Conservation (phyloP, 2,113 vertebrate species). For the Coreoperca whiteheadi region DNA sequence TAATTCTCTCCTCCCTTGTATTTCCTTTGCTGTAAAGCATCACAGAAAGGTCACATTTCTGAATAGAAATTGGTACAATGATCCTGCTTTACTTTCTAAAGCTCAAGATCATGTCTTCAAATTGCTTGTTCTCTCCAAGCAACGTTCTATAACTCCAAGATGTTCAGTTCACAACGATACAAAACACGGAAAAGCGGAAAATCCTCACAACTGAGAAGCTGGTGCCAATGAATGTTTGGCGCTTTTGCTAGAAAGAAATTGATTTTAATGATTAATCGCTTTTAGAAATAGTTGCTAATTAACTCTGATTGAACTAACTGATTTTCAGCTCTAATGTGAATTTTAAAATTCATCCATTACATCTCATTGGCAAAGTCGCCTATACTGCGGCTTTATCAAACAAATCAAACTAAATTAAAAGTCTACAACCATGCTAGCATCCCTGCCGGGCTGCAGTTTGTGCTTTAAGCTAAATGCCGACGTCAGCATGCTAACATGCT, state of each 20-base stretch:
- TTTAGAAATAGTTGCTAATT: not conserved
- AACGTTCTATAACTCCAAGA: not conserved
- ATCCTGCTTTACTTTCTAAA: not conserved
- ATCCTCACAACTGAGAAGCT: not conserved
- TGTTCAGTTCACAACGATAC: not conserved
- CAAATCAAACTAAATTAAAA: not conserved
- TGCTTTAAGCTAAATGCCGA: not conserved
- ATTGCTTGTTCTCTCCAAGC: not conserved
- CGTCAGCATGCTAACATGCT: too few relatives aligned
- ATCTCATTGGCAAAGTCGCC: not conserved
- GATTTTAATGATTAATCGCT: too few relatives aligned
- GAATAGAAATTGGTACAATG: not conserved
- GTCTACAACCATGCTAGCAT: not conserved
- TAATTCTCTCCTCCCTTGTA: not conserved
- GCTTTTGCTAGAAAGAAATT: not conserved
- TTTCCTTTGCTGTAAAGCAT: not conserved
- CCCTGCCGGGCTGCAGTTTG: not conserved
- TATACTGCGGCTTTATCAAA: not conserved
- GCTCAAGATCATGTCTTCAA: not conserved
- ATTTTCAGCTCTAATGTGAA: too few relatives aligned
- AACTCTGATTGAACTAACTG: too few relatives aligned
- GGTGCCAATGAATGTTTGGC: too few relatives aligned
- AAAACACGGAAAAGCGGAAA: not conserved
- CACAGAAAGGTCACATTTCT: not conserved
- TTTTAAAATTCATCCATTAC: too few relatives aligned